These are phyloP conservation scores for Agonopterix alstromeriana DNA, from an alignment of 2,888 invertebrate genomes.

Conservation along the genomic window DNA sequence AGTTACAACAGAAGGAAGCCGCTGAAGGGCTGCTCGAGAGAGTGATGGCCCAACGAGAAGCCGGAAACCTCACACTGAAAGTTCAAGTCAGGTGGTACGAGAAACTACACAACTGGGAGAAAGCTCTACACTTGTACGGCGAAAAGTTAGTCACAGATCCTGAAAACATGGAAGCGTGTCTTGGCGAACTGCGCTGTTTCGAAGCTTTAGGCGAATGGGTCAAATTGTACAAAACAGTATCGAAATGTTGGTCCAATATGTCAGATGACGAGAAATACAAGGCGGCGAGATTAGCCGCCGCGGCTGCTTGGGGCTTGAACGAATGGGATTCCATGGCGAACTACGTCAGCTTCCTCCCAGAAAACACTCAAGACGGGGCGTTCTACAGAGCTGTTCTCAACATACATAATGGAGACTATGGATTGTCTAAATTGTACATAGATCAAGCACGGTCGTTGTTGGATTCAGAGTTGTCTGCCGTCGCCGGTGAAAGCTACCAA, in stretches of 20 bases:
- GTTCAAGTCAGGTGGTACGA: constrained; percentile 96
- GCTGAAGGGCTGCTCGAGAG: constrained; percentile 95
- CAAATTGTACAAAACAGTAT: constrained; percentile 87
- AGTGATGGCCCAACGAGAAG: constrained; percentile 88
- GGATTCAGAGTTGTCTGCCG: constrained; percentile 97
- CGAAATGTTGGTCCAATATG: constrained; percentile 86
- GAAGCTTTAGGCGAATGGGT: constrained; percentile 99
- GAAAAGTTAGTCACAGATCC: constrained; percentile 81
- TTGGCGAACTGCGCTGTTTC: constrained; percentile 96
- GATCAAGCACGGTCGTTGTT: constrained; percentile 95
- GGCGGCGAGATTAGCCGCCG: constrained; percentile 94
- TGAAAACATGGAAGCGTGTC: constrained; percentile 85
- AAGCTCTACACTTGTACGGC: constrained; percentile 92
- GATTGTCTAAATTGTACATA: constrained; percentile 84
- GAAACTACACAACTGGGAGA: constrained; percentile 99
- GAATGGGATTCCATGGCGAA: constrained; percentile 97
- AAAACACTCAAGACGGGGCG: constrained; percentile 96
- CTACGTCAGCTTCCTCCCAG: constrained; percentile 92
- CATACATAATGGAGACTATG: constrained; percentile 87
- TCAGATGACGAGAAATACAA: constrained; percentile 71
- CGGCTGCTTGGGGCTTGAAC: constrained; percentile 96
- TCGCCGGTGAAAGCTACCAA: constrained; percentile 97
- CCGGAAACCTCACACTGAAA: constrained; percentile 75
- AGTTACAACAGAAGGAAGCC: constrained; percentile 98
- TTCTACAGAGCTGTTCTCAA: constrained; percentile 96